Base-by-base conservation (phyloP, 2,797 vertebrate genomes). In the Loris lydekkerianus region DNA sequence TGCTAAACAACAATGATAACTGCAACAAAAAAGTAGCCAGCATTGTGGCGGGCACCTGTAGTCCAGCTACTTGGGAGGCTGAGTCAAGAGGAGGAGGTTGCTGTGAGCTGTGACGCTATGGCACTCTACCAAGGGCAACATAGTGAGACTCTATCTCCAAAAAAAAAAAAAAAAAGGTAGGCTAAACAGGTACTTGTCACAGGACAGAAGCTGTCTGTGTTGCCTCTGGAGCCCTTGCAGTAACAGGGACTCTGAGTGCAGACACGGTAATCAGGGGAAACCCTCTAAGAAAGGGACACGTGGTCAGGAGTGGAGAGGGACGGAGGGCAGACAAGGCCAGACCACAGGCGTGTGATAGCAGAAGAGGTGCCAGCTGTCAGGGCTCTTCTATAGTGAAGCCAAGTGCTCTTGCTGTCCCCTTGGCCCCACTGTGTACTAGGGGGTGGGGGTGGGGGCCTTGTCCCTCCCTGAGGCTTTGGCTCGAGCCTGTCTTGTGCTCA, bases 401-500 rank as follows among this genome's bases (percentile, higher is more conserved):
- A 7, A 37, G 63, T 17, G 58, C 25, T 82, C 15, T 60, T 23
- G 61, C 14, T 58, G 34, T 72, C 23, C 58, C 37, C 15, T 25
- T 15, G 20, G 29, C 58, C 40, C 21, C 60, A n/a, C 11, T 20
- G 13, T n/a, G 2, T 14, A 7, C n/a, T 7, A 10, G 1, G 56
- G 60, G 53, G 6, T 8, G 9, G 7, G 17, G 43, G 43, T 43
- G 49, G 70, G 8, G 60, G 31, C 37, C 23, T 9, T 7, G 3
- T 6, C 49, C 46, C n/a, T 86, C 46, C 21, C 25, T 23, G 80
- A 34, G 63, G n/a, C n/a, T 29, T 77, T 9, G 9, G 18, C 37
- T 31, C 61, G 49, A 5, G 0, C 80, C 61, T 2, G 0, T 34
- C 46, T 21, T 2, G 15, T 7, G 5, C 49, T 85, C 40, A 1